Percentiles rank a stretch among this genome's conserved stretches.
Evolutionary conservation across 2,888 invertebrate species (phyloP).

Genomic region (Megastigmus dorsalis): DNA sequence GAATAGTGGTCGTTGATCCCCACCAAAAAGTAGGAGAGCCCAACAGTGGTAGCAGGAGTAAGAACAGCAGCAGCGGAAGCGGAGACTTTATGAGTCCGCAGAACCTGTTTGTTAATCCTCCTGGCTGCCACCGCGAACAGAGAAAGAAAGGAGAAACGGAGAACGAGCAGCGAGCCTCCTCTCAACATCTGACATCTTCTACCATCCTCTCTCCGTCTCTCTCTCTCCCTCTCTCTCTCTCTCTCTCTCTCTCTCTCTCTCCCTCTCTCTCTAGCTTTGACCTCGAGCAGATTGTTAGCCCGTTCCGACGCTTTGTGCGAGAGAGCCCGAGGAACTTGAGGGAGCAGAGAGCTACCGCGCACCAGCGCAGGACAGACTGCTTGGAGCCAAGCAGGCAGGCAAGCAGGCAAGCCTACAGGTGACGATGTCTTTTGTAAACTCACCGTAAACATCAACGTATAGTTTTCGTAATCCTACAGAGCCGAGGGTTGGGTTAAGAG

Average conservation of each 20-base stretch:
- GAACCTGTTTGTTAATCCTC: too few relatives aligned
- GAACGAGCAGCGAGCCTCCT: too few relatives aligned
- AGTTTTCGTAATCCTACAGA: constrained; percentile 19
- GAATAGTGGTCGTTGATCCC: neutral
- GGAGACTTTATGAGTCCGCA: constrained; percentile 7
- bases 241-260: too few relatives aligned
- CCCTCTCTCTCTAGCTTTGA: neutral
- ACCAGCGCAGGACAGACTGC: too few relatives aligned
- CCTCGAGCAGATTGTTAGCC: constrained; percentile 15
- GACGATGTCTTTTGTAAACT: constrained; percentile 19
- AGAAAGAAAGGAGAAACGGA: neutral
- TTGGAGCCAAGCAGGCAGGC: neutral
- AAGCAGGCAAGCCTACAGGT: neutral
- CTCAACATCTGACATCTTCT: too few relatives aligned
- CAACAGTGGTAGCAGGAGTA: neutral
- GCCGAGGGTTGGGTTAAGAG: neutral
- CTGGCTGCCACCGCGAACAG: neutral
- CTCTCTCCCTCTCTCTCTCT: too few relatives aligned
- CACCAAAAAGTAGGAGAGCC: neutral
- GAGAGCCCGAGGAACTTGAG: too few relatives aligned
- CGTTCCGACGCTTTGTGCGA: constrained; percentile 5
- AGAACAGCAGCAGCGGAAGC: too few relatives aligned
- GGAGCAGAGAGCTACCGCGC: too few relatives aligned
- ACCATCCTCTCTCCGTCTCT: too few relatives aligned
- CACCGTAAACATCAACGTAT: constrained; percentile 4